phyloP scores from a whole-genome alignment of 1,140 invertebrate species.

The Drosophila triauraria region DNA sequence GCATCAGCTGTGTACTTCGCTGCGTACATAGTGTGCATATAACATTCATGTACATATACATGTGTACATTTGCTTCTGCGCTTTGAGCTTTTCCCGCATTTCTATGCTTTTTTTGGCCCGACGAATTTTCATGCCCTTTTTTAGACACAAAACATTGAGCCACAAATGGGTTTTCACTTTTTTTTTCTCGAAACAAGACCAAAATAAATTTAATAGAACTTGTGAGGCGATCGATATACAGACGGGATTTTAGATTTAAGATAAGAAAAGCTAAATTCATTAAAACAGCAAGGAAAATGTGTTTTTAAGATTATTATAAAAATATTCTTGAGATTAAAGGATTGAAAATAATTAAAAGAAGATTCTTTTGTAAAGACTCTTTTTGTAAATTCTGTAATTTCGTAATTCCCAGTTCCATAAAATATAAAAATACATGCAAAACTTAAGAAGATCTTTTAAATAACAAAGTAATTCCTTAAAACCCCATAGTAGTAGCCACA shows the following conservation, averaged over 20 bases:
- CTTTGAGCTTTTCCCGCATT: constrained; percentile 5
- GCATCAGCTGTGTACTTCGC: constrained; percentile 13
- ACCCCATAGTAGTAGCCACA: too few relatives aligned
- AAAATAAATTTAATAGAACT: neutral
- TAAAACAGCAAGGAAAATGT: too few relatives aligned
- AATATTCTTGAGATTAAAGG: too few relatives aligned
- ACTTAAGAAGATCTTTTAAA: too few relatives aligned
- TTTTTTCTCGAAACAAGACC: constrained; percentile 8
- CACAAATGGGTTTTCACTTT: constrained; percentile 32
- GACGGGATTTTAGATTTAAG: neutral
- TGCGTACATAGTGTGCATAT: constrained; percentile 12
- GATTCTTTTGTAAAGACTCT: too few relatives aligned
- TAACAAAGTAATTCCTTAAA: too few relatives aligned
- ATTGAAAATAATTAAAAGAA: too few relatives aligned
- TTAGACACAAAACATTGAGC: constrained; percentile 33
- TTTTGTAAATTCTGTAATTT: too few relatives aligned
- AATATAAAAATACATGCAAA: too few relatives aligned
- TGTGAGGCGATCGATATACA: neutral
- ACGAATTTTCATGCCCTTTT: constrained; percentile 46
- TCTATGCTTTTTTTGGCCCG: constrained; percentile 32
- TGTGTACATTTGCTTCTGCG: constrained; percentile 20
- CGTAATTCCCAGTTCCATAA: too few relatives aligned
- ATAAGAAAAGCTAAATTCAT: neutral
- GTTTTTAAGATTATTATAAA: too few relatives aligned
- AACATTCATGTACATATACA: neutral